Evolutionary conservation across 2,888 invertebrate species (phyloP).

Genomic region (Spilarctia lutea): DNA sequence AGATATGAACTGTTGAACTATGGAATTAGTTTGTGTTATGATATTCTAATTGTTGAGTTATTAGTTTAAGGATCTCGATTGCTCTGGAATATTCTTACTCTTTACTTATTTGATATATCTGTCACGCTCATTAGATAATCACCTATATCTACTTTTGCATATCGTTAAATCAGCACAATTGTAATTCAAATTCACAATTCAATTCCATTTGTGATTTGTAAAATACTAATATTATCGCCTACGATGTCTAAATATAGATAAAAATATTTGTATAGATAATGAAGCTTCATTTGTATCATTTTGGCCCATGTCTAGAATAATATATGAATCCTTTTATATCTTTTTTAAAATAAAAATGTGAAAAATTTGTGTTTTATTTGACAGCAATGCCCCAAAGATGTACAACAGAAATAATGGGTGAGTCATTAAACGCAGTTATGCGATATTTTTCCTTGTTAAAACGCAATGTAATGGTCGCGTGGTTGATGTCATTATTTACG

Average conservation of each 20-base stretch:
- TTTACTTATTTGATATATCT: slow-evolving; percentile 35
- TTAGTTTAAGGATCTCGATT: slow-evolving; percentile 42
- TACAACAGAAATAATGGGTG: slow-evolving; percentile 52
- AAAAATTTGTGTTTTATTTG: slow-evolving; percentile 75
- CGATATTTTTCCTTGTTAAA: slow-evolving; percentile 59
- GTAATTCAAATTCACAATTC: slow-evolving; percentile 37
- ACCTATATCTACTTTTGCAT: slow-evolving; percentile 53
- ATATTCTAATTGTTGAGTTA: slow-evolving; percentile 37
- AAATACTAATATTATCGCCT: slow-evolving; percentile 28
- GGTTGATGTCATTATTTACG: slow-evolving; percentile 66
- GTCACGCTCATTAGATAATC: slow-evolving; percentile 49
- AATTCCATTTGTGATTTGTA: slow-evolving; percentile 47
- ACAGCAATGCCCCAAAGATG: slow-evolving; percentile 43
- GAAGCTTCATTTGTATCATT: slow-evolving; percentile 41
- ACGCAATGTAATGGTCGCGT: slow-evolving; percentile 62
- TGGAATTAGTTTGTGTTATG: slow-evolving; percentile 31
- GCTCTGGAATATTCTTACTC: slow-evolving; percentile 37
- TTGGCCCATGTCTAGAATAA: slow-evolving; percentile 32
- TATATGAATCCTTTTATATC: slow-evolving; percentile 60
- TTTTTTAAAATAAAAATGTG: slow-evolving; percentile 72
- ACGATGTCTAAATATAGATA: slow-evolving; percentile 39
- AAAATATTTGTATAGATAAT: slow-evolving; percentile 40
- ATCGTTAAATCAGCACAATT: slow-evolving; percentile 50
- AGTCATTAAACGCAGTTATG: slow-evolving; percentile 58
- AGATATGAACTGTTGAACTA: slow-evolving; percentile 34